Percentiles rank a stretch among this genome's conserved stretches.
Evolutionary conservation across 2,888 invertebrate genomes (phyloP).

Genomic region (Dendrolimus pini): DNA sequence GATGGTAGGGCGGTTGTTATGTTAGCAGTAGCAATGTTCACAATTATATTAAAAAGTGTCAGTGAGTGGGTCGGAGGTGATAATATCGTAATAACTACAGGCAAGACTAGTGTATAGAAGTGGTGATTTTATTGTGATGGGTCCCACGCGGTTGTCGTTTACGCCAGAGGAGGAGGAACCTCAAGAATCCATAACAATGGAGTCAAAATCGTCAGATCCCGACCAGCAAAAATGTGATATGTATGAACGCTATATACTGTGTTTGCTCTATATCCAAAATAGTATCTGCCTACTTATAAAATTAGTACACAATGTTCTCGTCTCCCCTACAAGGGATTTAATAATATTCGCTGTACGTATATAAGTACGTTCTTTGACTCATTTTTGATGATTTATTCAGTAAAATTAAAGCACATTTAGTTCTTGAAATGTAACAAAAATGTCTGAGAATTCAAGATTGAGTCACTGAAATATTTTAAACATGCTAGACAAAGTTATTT

Average conservation of each 20-base stretch:
- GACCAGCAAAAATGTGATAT: conserved; percentile 33
- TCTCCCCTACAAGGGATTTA: no score
- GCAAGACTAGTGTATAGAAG: conserved; percentile 51
- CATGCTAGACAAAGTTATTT: no score
- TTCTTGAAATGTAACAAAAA: neutral
- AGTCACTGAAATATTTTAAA: no score
- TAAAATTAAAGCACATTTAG: neutral
- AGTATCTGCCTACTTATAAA: conserved; percentile 8
- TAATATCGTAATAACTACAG: conserved; percentile 32
- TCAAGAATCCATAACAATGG: conserved; percentile 30
- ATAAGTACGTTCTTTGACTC: no score
- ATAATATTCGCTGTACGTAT: no score
- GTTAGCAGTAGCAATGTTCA: conserved; percentile 21
- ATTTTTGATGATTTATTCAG: neutral
- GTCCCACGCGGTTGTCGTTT: conserved; percentile 58
- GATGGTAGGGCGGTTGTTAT: conserved; percentile 15
- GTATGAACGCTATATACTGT: conserved; percentile 32
- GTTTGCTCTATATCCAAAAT: conserved; percentile 11
- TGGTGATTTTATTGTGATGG: conserved; percentile 45
- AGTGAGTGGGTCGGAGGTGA: conserved; percentile 37
- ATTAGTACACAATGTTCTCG: conserved; percentile 5
- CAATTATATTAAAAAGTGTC: conserved; percentile 40
- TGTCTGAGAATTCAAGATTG: neutral
- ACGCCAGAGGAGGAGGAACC: conserved; percentile 63
- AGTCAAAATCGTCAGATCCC: conserved; percentile 38